These are phyloP conservation scores for Spodoptera litura DNA, from an alignment of 1,140 invertebrate genomes.

Conservation along the genomic window DNA sequence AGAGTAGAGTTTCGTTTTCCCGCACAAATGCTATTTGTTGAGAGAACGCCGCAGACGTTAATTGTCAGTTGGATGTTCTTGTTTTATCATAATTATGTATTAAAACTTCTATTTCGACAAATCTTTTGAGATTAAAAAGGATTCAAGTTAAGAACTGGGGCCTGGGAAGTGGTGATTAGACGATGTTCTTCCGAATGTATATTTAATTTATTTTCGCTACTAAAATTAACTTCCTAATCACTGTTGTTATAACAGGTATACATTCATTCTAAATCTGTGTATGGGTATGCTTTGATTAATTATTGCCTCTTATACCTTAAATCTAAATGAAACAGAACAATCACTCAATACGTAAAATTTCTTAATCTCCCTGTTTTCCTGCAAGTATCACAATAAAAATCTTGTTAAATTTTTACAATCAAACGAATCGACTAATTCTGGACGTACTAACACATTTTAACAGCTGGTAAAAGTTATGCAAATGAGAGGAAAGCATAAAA, in stretches of 20 bases:
- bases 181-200: background rate
- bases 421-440: background rate
- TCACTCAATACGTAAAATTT: background rate
- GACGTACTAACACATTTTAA: conserved; percentile 19
- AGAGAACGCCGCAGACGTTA: conserved; percentile 45
- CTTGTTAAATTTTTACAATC: background rate
- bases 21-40: conserved; percentile 44
- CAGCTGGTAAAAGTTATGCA: conserved; percentile 36
- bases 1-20: conserved; percentile 44
- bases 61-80: conserved; percentile 50
- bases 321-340: no score
- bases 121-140: conserved; percentile 33
- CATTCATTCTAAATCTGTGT: no score
- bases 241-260: background rate
- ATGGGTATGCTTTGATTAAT: no score
- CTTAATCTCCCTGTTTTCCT: conserved; percentile 4
- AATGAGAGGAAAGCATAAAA: conserved; percentile 38
- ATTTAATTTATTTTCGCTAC: conserved; percentile 1
- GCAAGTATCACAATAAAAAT: background rate
- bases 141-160: conserved; percentile 23
- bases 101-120: conserved; percentile 39
- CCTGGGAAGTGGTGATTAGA: conserved; percentile 13
- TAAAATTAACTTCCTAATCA: background rate
- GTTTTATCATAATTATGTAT: conserved; percentile 47
- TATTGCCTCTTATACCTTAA: no score